phyloP scores from a whole-genome alignment of 2,888 invertebrate genomes.

The Cantharis flavilabris region DNA sequence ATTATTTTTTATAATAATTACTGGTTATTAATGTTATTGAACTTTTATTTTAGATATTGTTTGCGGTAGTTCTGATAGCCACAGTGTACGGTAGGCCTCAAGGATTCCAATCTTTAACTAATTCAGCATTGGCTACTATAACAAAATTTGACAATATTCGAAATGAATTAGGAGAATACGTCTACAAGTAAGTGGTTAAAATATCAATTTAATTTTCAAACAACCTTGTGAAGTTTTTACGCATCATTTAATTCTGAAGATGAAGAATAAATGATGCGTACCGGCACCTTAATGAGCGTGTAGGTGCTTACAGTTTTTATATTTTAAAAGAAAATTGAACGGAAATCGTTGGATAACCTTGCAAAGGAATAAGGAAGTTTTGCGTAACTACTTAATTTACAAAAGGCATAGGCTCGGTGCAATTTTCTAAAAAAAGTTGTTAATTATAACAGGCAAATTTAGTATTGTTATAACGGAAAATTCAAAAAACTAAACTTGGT shows the following conservation, averaged over 20 bases:
- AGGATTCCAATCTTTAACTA: background rate
- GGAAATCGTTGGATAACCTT: background rate
- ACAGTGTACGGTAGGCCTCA: constrained; percentile 11
- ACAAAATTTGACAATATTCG: background rate
- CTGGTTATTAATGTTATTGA: background rate
- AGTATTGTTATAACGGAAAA: too few species aligned
- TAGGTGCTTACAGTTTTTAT: background rate
- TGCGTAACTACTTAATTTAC: too few species aligned
- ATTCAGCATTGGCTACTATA: constrained; percentile 7
- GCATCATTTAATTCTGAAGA: background rate
- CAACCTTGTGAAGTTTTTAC: background rate
- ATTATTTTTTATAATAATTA: background rate
- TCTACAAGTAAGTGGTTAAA: constrained; percentile 12
- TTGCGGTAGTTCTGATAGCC: constrained; percentile 1
- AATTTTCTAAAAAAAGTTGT: too few species aligned
- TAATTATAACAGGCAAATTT: too few species aligned
- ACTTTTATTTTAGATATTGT: constrained; percentile 5
- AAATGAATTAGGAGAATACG: constrained; percentile 12
- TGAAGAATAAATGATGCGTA: background rate
- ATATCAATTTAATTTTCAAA: background rate
- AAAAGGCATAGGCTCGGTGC: too few species aligned
- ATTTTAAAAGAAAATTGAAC: background rate
- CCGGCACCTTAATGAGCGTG: background rate
- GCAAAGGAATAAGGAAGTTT: background rate
- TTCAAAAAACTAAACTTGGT: too few species aligned